Conservation (phyloP, 30 jellyfish, hydroid and myxozoan species). For the Hydractinia symbiolongicarpus region DNA sequence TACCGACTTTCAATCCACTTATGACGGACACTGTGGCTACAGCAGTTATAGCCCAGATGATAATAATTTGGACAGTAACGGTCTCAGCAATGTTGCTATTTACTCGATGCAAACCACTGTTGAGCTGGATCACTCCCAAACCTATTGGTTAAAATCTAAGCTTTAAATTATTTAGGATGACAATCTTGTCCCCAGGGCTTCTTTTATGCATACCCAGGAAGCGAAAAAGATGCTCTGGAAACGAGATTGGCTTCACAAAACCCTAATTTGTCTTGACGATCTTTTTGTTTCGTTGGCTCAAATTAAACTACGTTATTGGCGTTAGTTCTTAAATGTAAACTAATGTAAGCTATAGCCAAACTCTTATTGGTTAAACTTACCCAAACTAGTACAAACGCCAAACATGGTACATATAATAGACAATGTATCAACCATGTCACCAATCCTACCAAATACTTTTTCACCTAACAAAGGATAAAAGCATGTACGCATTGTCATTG, state of each 20-base stretch:
- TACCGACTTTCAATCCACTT: slow-evolving; percentile 83
- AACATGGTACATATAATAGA: slow-evolving; percentile 83
- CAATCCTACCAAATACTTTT: slow-evolving; percentile 65
- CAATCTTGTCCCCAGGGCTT: neutral
- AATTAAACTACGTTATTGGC: no score
- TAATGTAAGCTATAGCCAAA: no score
- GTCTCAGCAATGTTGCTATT: slow-evolving; percentile 43
- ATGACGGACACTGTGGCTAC: slow-evolving; percentile 88
- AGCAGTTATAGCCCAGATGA: slow-evolving; percentile 86
- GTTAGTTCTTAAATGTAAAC: no score
- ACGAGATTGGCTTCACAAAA: no score
- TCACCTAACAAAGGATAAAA: slow-evolving; percentile 93
- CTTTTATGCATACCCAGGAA: no score
- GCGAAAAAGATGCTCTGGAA: no score
- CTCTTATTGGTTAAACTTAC: slow-evolving; percentile 3
- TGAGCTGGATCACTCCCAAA: slow-evolving; percentile 82
- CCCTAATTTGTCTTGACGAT: no score
- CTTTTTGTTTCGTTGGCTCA: no score
- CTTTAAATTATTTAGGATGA: neutral
- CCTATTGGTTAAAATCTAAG: neutral
- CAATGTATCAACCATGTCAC: slow-evolving; percentile 72
- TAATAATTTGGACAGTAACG: slow-evolving; percentile 53
- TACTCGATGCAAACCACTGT: slow-evolving; percentile 68
- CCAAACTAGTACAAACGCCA: slow-evolving; percentile 94
- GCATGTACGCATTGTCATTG: slow-evolving; percentile 89